Evolutionary conservation across 2,113 vertebrate genomes (phyloP).

Genomic region (Phalacrocorax pelagicus): DNA sequence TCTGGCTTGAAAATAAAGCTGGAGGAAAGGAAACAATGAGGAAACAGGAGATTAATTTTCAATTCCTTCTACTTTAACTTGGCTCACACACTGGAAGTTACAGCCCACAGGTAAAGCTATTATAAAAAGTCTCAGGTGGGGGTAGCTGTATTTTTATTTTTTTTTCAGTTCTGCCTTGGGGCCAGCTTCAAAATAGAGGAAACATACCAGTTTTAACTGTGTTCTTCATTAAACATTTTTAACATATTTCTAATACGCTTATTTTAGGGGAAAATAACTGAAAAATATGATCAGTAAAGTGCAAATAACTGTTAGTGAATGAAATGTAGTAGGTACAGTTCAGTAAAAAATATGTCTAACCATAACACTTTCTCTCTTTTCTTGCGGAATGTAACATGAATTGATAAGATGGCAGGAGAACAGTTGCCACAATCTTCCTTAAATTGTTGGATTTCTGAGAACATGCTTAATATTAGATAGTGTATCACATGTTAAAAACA

Average conservation of each 20-base stretch:
- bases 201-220: background rate
- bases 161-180: background rate
- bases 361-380: background rate
- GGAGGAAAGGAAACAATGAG: background rate
- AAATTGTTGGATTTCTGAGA: background rate
- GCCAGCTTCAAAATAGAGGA: background rate
- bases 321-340: background rate
- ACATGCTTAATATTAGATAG: background rate
- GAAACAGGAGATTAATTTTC: background rate
- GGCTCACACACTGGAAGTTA: background rate
- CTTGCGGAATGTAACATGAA: background rate
- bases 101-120: background rate
- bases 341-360: background rate
- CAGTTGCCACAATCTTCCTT: background rate
- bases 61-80: background rate
- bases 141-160: background rate
- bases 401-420: background rate
- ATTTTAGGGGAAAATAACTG: background rate
- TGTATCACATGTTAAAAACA: background rate
- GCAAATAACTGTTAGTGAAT: background rate
- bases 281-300: background rate
- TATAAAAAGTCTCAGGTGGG: background rate
- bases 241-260: background rate
- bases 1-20: background rate
- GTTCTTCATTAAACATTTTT: background rate